These are phyloP conservation scores for Steinernema khuongi DNA, from an alignment of 1,140 invertebrate genomes.

Conservation along the genomic window DNA sequence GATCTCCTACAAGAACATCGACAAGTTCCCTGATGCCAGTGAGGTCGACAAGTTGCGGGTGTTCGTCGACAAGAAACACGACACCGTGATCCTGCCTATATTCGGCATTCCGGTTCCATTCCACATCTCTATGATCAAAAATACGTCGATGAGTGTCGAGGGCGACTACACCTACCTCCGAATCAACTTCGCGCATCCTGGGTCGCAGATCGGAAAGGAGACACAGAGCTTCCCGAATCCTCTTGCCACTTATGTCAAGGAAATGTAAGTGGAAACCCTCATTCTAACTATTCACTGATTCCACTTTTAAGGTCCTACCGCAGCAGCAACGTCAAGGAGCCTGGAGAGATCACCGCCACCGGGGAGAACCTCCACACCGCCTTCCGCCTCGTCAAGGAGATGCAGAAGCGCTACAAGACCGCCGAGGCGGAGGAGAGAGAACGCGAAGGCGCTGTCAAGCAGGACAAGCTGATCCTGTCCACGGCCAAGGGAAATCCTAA, in stretches of 20 bases:
- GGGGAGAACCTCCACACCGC: conserved; percentile 93
- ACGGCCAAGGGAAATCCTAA: conserved; percentile 92
- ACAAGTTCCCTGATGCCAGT: conserved; percentile 82
- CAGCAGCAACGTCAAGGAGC: conserved; percentile 93
- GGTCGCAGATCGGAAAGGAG: conserved; percentile 79
- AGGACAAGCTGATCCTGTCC: conserved; percentile 89
- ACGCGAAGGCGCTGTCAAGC: conserved; percentile 91
- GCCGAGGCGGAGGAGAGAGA: conserved; percentile 95
- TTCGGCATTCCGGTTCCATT: conserved; percentile 92
- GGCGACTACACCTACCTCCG: conserved; percentile 97
- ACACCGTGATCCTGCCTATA: conserved; percentile 79
- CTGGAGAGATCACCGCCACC: conserved; percentile 86
- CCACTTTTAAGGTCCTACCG: conserved; percentile 76
- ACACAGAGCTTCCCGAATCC: conserved; percentile 85
- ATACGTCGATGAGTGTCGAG: conserved; percentile 94
- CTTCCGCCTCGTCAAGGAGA: conserved; percentile 94
- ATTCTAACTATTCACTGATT: conserved; percentile 4
- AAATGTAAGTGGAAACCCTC: conserved; percentile 71
- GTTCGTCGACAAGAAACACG: conserved; percentile 67
- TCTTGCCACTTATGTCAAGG: conserved; percentile 93
- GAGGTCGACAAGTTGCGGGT: conserved; percentile 90
- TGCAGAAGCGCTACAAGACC: conserved; percentile 97
- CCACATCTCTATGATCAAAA: conserved; percentile 97
- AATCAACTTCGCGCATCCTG: conserved; percentile 98
- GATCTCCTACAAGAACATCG: conserved; percentile 85